A percentile compares a stretch with the other conserved stretches of the same genome.
Conservation (phyloP, 2,113 vertebrate species). For the Cynoglossus semilaevis region DNA sequence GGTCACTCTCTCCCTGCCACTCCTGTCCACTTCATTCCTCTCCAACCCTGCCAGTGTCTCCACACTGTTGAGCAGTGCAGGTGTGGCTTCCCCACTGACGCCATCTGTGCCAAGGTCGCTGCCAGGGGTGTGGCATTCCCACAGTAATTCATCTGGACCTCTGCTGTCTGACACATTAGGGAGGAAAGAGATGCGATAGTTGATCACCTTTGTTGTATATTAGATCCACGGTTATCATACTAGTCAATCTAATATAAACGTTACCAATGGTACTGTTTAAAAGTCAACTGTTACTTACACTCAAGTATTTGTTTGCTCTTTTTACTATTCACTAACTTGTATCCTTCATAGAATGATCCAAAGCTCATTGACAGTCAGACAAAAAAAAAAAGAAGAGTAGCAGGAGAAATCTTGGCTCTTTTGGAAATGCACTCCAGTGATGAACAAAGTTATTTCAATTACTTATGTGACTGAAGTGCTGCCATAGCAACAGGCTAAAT, state of each 20-base stretch:
- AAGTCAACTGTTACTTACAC: too few species aligned
- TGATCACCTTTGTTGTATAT: slow-evolving; percentile 47
- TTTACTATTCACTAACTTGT: not conserved
- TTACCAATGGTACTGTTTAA: not conserved
- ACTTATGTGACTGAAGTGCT: slow-evolving; percentile 60
- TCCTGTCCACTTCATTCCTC: slow-evolving; percentile 70
- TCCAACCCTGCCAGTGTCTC: slow-evolving; percentile 45
- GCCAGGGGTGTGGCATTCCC: slow-evolving; percentile 63
- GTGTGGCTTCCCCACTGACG: slow-evolving; percentile 64
- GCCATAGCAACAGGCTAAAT: slow-evolving; percentile 72
- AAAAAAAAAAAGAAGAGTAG: not conserved
- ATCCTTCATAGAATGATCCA: too few species aligned
- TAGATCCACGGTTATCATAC: slow-evolving; percentile 13
- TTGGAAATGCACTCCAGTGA: slow-evolving; percentile 9
- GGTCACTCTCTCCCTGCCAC: slow-evolving; percentile 67
- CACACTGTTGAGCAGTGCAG: slow-evolving; percentile 56
- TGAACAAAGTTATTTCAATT: slow-evolving; percentile 57
- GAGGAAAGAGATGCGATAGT: slow-evolving; percentile 66
- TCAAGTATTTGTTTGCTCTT: not conserved
- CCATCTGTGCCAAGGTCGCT: slow-evolving; percentile 77
- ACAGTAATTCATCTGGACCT: slow-evolving; percentile 63
- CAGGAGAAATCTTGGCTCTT: slow-evolving; percentile 19
- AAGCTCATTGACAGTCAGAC: not conserved
- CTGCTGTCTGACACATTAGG: slow-evolving; percentile 75
- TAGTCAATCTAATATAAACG: not conserved